A percentile compares a stretch with the other conserved stretches of the same genome.
These are phyloP conservation scores for Trypoxylus dichotomus DNA, from an alignment of 1,140 invertebrate genomes.

Conservation along the genomic window DNA sequence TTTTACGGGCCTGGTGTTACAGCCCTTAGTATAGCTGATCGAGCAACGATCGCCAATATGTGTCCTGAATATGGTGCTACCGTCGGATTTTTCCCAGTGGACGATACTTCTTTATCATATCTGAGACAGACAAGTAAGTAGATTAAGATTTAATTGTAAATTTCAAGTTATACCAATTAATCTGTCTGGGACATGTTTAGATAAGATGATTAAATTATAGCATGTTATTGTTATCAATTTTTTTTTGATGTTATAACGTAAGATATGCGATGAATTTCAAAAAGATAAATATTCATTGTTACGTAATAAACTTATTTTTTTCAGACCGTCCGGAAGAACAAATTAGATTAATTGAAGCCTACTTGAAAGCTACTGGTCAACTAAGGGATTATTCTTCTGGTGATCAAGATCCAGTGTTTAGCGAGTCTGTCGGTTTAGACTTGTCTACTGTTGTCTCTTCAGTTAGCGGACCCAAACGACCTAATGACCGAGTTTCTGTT, in stretches of 20 bases:
- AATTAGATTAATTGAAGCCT: constrained; percentile 82
- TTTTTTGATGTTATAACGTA: not conserved
- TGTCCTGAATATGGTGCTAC: constrained; percentile 98
- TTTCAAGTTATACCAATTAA: too few species aligned
- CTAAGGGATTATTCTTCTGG: constrained; percentile 81
- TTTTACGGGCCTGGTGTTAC: constrained; percentile 94
- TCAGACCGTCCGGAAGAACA: constrained; percentile 81
- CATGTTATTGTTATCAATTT: too few species aligned
- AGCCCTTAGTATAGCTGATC: constrained; percentile 90
- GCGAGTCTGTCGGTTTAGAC: constrained; percentile 85
- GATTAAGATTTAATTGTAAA: not conserved
- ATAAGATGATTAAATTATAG: too few species aligned
- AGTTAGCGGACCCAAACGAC: constrained; percentile 94
- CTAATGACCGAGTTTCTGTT: constrained; percentile 93
- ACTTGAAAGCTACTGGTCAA: constrained; percentile 80
- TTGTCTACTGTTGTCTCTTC: constrained; percentile 88
- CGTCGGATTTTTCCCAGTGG: constrained; percentile 94
- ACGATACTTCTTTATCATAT: constrained; percentile 82
- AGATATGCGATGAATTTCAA: constrained; percentile 1
- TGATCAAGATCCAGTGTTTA: constrained; percentile 84
- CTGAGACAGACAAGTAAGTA: constrained; percentile 83
- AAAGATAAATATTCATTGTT: too few species aligned
- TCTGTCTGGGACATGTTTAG: too few species aligned
- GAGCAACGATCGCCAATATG: constrained; percentile 96
- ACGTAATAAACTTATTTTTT: constrained; percentile 42